These are phyloP conservation scores for Phalloptychus januarius DNA, from an alignment of 2,797 vertebrate genomes.

Conservation along the genomic window DNA sequence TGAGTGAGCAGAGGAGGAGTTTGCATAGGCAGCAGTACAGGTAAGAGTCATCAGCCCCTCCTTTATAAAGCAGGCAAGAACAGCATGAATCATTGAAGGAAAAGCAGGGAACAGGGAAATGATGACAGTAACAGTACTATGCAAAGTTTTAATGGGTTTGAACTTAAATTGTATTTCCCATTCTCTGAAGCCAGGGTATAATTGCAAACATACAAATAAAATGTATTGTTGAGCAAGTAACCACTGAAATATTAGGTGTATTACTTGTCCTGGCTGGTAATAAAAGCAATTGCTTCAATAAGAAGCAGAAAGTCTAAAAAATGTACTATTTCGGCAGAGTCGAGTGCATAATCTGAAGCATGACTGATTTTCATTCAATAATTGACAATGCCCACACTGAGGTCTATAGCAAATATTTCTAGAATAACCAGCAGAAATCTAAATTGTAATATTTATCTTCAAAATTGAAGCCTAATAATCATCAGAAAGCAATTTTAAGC, in stretches of 20 bases:
- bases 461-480: slow-evolving; percentile 23
- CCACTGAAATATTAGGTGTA: neutral
- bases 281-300: neutral
- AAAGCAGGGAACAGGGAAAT: neutral
- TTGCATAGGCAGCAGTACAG: neutral
- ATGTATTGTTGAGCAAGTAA: neutral
- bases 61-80: neutral
- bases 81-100: neutral
- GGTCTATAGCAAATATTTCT: slow-evolving; percentile 31
- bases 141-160: neutral
- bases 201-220: neutral
- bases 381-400: slow-evolving; percentile 37
- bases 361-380: slow-evolving; percentile 36
- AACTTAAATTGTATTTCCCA: neutral
- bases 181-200: too few species aligned
- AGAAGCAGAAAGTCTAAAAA: neutral
- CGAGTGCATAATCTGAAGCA: slow-evolving; percentile 9
- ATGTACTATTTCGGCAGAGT: neutral
- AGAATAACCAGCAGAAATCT: slow-evolving; percentile 20
- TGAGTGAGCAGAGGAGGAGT: neutral
- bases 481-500: slow-evolving; percentile 18
- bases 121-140: neutral
- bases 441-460: slow-evolving; percentile 16
- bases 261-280: neutral
- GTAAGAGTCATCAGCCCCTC: neutral